These are phyloP conservation scores for Brachypodius melanocephalos DNA, from an alignment of 2,113 vertebrate species.

Conservation along the genomic window DNA sequence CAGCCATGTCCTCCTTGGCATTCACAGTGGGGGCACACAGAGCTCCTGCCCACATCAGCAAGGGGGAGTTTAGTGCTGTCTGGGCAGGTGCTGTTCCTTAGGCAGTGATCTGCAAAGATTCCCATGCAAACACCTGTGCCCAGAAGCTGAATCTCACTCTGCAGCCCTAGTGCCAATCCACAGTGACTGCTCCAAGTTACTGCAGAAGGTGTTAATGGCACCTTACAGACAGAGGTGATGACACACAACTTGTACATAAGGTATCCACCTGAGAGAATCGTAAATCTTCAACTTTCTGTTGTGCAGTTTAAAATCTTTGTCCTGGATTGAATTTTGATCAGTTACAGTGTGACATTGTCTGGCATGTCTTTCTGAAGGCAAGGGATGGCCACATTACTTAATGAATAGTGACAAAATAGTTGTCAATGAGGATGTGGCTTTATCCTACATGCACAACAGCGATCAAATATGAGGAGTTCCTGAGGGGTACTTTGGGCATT, in stretches of 20 bases:
- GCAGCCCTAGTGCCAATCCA: background rate
- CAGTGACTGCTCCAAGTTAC: background rate
- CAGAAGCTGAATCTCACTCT: background rate
- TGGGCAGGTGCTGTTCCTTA: background rate
- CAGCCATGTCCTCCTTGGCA: background rate
- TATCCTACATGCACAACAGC: background rate
- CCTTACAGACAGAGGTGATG: background rate
- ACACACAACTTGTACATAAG: background rate
- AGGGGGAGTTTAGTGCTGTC: background rate
- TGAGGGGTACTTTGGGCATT: background rate
- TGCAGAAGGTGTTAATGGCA: background rate
- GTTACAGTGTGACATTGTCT: background rate
- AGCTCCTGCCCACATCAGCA: background rate
- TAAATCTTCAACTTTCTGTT: background rate
- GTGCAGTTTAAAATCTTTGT: background rate
- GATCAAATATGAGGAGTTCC: background rate
- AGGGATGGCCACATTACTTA: background rate
- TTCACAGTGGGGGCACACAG: background rate
- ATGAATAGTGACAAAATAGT: background rate
- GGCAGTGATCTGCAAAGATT: background rate
- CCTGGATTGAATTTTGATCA: background rate
- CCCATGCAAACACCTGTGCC: background rate
- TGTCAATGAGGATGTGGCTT: background rate
- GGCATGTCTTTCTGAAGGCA: background rate
- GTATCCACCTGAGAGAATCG: accelerated